Percentiles rank a stretch among this genome's conserved stretches.
These are phyloP conservation scores for Perccottus glenii DNA, from an alignment of 2,113 vertebrate species.

Conservation along the genomic window DNA sequence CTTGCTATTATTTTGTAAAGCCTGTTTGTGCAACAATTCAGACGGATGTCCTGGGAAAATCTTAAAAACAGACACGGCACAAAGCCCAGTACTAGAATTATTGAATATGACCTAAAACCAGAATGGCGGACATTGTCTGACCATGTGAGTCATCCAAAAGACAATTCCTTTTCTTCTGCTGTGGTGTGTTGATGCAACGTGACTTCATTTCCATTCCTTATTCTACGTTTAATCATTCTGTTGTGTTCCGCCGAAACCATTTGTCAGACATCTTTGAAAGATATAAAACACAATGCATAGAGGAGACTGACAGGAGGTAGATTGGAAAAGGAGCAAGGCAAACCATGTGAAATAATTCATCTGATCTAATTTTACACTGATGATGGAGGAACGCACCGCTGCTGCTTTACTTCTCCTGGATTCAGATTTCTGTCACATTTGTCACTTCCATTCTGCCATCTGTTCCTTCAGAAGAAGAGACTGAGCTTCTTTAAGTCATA, in stretches of 20 bases:
- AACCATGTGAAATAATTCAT: slow-evolving; percentile 21
- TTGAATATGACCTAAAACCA: neutral
- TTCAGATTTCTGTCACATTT: slow-evolving; percentile 11
- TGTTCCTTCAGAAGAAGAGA: slow-evolving; percentile 4
- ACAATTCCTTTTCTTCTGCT: neutral
- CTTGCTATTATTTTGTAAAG: no score
- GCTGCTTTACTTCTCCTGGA: slow-evolving; percentile 15
- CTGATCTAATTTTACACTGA: slow-evolving; percentile 43
- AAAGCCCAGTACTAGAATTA: no score
- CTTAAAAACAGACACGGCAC: neutral
- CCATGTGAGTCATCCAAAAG: neutral
- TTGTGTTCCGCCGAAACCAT: neutral
- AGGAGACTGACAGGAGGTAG: slow-evolving; percentile 18
- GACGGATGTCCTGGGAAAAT: no score
- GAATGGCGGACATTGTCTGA: neutral
- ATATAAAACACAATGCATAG: neutral
- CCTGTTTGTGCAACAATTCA: no score
- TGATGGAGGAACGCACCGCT: slow-evolving; percentile 12
- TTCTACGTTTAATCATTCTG: neutral
- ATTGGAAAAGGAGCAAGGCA: slow-evolving; percentile 13
- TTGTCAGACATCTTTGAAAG: slow-evolving; percentile 24
- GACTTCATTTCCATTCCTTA: slow-evolving; percentile 7
- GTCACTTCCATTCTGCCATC: neutral
- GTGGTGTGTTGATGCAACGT: neutral
- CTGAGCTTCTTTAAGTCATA: slow-evolving; percentile 4